phyloP scores from a whole-genome alignment of 2,113 vertebrate species.

The Sorex fumeus region DNA sequence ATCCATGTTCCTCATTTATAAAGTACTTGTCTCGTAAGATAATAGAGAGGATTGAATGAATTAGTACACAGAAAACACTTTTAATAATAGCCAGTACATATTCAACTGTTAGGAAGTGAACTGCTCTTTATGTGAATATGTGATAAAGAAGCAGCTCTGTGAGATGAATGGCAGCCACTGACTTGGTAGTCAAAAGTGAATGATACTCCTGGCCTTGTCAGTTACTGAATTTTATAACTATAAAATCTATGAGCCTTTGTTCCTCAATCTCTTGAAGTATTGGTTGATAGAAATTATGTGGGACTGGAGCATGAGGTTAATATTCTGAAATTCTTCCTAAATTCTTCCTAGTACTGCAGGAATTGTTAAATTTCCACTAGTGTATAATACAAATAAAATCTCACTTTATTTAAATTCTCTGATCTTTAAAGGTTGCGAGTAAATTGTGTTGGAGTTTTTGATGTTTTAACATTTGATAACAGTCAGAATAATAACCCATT shows the following conservation, averaged over 20 bases:
- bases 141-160: not conserved
- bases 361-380: slow-evolving; percentile 44
- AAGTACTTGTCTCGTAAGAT: not conserved
- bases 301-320: not conserved
- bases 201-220: not conserved
- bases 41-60: slow-evolving; percentile 8
- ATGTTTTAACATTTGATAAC: slow-evolving; percentile 99
- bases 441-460: slow-evolving; percentile 98
- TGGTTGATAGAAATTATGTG: not conserved
- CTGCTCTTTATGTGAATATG: slow-evolving; percentile 2
- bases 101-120: slow-evolving; percentile 14
- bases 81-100: not conserved
- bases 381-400: not conserved
- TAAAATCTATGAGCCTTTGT: not conserved
- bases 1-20: not conserved
- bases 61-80: not conserved
- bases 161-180: not conserved
- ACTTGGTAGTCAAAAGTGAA: not conserved
- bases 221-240: not conserved
- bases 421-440: slow-evolving; percentile 94
- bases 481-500: slow-evolving; percentile 98
- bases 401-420: slow-evolving; percentile 70
- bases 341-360: not conserved
- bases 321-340: slow-evolving; percentile 21
- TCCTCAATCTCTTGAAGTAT: slow-evolving; percentile 3